These are phyloP conservation scores for Petroica traversi DNA, from an alignment of 2,113 vertebrate species.

Conservation along the genomic window DNA sequence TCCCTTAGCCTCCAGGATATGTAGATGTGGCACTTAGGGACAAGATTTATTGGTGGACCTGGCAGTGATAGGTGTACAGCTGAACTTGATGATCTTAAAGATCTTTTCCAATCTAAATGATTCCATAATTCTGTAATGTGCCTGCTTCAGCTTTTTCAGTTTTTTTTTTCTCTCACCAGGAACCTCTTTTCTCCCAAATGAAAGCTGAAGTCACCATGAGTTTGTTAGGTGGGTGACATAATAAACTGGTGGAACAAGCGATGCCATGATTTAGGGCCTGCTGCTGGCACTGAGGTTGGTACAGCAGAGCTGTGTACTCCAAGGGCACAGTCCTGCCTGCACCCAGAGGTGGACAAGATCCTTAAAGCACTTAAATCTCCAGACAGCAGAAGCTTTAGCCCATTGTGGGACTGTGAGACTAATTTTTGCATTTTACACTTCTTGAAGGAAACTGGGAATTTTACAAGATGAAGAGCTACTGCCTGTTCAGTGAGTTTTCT, in stretches of 20 bases:
- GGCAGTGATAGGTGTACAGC: neutral
- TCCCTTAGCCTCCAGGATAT: neutral
- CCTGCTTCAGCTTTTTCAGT: neutral
- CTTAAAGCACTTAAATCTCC: neutral
- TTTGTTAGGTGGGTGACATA: neutral
- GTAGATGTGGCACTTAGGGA: neutral
- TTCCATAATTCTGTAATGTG: neutral
- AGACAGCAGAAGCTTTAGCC: neutral
- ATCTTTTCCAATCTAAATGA: neutral
- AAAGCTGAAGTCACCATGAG: neutral
- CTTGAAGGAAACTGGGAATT: neutral
- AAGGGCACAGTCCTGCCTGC: neutral
- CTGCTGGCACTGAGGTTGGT: neutral
- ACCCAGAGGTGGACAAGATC: neutral
- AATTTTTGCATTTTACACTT: neutral
- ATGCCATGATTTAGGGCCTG: neutral
- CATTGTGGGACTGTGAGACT: neutral
- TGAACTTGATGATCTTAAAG: neutral
- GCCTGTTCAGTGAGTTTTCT: neutral
- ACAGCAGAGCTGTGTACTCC: neutral
- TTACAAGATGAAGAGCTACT: neutral
- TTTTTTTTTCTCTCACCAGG: neutral
- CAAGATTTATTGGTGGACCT: neutral
- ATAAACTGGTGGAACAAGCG: neutral
- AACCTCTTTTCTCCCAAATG: neutral